A percentile compares a stretch with the other conserved stretches of the same genome.
These are phyloP conservation scores for Crotalus viridis DNA, from an alignment of 2,113 vertebrate species.

Conservation along the genomic window DNA sequence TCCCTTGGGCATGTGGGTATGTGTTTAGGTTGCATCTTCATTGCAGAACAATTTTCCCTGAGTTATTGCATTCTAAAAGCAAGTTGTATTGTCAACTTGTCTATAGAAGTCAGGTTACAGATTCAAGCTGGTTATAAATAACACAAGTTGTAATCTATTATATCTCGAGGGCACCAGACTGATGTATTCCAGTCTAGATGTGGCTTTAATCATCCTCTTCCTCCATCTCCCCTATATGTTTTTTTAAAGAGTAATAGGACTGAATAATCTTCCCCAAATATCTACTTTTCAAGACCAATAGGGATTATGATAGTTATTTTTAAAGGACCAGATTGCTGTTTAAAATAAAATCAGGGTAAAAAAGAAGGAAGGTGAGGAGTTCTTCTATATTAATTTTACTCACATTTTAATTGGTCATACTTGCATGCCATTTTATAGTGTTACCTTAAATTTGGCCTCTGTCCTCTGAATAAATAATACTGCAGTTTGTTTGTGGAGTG, in stretches of 20 bases:
- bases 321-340: conserved; percentile 27
- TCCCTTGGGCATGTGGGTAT: not conserved
- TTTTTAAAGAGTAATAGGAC: not conserved
- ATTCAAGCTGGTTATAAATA: not conserved
- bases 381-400: conserved; percentile 29
- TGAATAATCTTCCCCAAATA: not conserved
- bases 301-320: conserved; percentile 17
- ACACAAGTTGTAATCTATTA: not conserved
- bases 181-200: not conserved
- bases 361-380: not conserved
- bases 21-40: not conserved
- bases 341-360: conserved; percentile 42
- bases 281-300: conserved; percentile 3
- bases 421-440: conserved; percentile 34
- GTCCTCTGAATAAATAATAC: conserved; percentile 9
- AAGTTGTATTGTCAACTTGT: not conserved
- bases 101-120: not conserved
- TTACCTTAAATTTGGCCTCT: conserved; percentile 15
- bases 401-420: conserved; percentile 21
- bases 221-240: not conserved
- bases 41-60: not conserved
- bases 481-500: not conserved
- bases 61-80: not conserved
- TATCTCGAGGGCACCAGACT: not conserved
- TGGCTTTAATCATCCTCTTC: not conserved